Base-by-base conservation (phyloP, 1,140 invertebrate genomes). In the Neuroterus valhalla region DNA sequence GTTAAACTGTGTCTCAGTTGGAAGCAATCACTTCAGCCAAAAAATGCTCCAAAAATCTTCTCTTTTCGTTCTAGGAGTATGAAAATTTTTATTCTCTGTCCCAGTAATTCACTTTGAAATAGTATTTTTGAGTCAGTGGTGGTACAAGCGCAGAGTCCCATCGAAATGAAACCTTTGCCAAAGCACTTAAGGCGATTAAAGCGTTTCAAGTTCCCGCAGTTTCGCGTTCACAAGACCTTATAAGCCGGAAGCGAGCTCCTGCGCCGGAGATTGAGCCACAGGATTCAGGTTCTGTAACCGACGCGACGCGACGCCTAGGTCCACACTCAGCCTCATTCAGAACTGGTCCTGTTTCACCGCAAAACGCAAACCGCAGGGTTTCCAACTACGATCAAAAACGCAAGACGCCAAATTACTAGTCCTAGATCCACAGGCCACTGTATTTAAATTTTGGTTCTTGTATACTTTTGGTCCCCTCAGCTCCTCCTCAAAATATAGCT, bases 321-420 rank as follows among this genome's bases (percentile, higher is more conserved):
- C 70, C 75, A 66, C 69, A 72, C 70, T 71, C 79, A 81, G 78
- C 70, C 79, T 77, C 78, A 79, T 81, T 81, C 79, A 79, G 75
- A 81, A 81, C 79, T 75, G 78, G 79, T 81, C 78, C 55, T 62
- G 74, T 45, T 48, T 66, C 42, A 71, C 77, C 79, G 44, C 78
- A 81, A 81, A 81, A 77, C 74, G 52, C 77, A 81, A 81, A 81
- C 79, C 74, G 52, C 77, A 38, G 14, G 3, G 3, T 62, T n/a
- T 62, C 23, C n/a, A 31, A 6, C 14, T 62, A 62, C 6, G 31
- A 38, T 38, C 14, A n/a, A 19, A 14, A 26, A 66, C 72, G 50
- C 17, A 23, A 26, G 38, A 11, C 55, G 55, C 23, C 31, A 38
- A 38, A 38, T 38, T 38, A 38, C 31, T 38, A 38, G 31, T 38